Conservation (phyloP, 2,888 invertebrate genomes). For the Drosophila birchii region DNA sequence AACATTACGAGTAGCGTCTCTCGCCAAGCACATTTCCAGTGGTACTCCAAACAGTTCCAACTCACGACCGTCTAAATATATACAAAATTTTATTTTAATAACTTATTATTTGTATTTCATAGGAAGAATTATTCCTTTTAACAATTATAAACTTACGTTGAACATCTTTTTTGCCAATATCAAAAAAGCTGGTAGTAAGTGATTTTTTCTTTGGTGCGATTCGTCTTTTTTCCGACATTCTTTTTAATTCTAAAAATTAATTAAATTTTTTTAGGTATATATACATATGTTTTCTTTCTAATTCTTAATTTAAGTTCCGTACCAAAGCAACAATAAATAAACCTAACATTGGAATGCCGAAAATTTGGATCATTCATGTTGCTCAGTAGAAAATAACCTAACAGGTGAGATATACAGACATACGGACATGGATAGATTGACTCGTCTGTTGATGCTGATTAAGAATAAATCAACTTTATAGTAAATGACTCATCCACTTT, state of each 20-base stretch:
- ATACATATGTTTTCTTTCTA: background rate
- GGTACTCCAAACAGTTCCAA: constrained; percentile 91
- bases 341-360: background rate
- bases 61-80: background rate
- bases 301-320: background rate
- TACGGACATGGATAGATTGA: background rate
- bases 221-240: constrained; percentile 89
- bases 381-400: too few species aligned
- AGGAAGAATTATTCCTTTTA: background rate
- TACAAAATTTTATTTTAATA: background rate
- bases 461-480: too few species aligned
- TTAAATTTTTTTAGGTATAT: background rate
- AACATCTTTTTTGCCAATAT: constrained; percentile 90
- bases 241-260: constrained; percentile 61
- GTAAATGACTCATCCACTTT: too few species aligned
- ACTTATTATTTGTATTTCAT: background rate
- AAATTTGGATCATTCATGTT: background rate
- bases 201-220: constrained; percentile 94
- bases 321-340: background rate
- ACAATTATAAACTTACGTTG: constrained; percentile 62
- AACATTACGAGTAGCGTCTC: constrained; percentile 86
- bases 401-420: too few species aligned
- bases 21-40: constrained; percentile 92
- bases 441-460: too few species aligned
- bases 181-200: constrained; percentile 94